Evolutionary conservation across 2,797 vertebrate species (phyloP).

Genomic region (Petrocephalus schoutedeni): DNA sequence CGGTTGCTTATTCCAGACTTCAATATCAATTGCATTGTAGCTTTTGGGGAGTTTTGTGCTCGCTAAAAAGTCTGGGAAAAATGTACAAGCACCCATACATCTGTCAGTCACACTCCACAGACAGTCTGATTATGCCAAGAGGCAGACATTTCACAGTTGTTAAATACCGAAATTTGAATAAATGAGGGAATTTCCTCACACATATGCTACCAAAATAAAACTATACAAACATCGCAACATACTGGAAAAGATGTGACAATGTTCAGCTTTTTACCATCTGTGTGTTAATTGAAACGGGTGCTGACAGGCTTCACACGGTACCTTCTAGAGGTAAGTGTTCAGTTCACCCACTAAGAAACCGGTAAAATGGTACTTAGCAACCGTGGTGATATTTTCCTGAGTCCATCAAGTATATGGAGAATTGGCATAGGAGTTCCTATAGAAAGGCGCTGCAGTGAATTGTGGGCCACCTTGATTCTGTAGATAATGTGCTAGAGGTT

Average conservation of each 20-base stretch:
- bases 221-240: not conserved
- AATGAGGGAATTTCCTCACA: conserved; percentile 2
- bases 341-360: not conserved
- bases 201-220: not conserved
- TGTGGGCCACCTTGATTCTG: conserved; percentile 49
- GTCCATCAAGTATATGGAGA: not conserved
- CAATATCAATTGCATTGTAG: not conserved
- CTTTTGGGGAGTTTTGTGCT: not conserved
- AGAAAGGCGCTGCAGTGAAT: conserved; percentile 50
- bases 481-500: conserved; percentile 53
- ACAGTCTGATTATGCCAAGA: not conserved
- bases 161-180: not conserved
- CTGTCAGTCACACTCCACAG: not conserved
- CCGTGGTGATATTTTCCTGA: not conserved
- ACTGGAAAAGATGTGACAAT: not conserved
- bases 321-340: not conserved
- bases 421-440: conserved; percentile 25
- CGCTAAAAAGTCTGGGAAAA: not conserved
- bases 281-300: not conserved
- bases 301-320: not conserved
- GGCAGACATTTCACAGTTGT: conserved; percentile 1
- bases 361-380: not conserved
- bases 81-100: not conserved
- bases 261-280: not conserved
- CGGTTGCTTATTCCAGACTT: not conserved